Percentiles rank a stretch among this genome's conserved stretches.
phyloP scores from a whole-genome alignment of 2,113 vertebrate genomes.

The Gobiocypris rarus region DNA sequence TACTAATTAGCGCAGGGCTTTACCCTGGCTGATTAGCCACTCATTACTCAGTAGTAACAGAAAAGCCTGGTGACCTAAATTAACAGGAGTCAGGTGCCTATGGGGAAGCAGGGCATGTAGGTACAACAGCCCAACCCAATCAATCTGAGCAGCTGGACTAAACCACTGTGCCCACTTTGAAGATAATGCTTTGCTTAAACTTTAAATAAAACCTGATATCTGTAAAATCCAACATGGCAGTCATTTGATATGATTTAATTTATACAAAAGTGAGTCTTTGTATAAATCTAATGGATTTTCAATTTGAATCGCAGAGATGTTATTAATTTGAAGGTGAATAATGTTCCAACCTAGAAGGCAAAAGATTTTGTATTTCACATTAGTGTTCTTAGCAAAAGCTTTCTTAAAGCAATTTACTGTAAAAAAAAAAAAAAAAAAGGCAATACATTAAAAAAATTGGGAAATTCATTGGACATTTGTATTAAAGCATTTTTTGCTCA shows the following conservation, averaged over 20 bases:
- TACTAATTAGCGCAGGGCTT: slow-evolving; percentile 13
- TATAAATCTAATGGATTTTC: slow-evolving; percentile 23
- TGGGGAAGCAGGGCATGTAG: slow-evolving; percentile 9
- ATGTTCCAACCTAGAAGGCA: not conserved
- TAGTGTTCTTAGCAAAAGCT: slow-evolving; percentile 4
- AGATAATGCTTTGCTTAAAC: not conserved
- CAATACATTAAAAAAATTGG: not conserved
- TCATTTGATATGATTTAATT: not conserved
- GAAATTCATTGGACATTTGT: not conserved
- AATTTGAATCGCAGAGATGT: not conserved
- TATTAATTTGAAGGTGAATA: slow-evolving; percentile 15
- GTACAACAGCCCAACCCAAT: not conserved
- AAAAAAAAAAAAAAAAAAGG: not conserved
- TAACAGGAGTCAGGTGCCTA: slow-evolving; percentile 12
- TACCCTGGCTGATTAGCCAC: not conserved
- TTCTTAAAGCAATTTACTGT: not conserved
- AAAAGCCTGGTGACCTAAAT: slow-evolving; percentile 18
- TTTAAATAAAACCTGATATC: not conserved
- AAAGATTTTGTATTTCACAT: not conserved
- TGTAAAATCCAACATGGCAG: not conserved
- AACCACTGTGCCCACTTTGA: not conserved
- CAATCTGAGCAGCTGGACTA: not conserved
- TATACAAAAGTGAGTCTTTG: not conserved
- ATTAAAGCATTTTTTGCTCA: not conserved
- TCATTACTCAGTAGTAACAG: slow-evolving; percentile 35